These are phyloP conservation scores for Stictocephala bisonia DNA, from an alignment of 2,888 invertebrate species.

Conservation along the genomic window DNA sequence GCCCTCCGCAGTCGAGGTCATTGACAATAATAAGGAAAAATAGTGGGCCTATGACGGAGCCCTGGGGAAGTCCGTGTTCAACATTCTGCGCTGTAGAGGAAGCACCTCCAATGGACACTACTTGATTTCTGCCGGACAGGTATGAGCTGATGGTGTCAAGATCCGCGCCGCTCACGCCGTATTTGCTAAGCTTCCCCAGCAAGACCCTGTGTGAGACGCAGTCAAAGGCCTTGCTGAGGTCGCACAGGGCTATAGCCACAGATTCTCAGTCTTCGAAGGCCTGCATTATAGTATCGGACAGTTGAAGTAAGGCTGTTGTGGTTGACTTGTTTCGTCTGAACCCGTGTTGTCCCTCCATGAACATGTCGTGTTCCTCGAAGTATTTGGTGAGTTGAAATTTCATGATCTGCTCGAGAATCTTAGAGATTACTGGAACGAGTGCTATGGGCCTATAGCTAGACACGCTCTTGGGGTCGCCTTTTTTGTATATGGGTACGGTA, in stretches of 20 bases:
- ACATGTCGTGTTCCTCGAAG: not conserved
- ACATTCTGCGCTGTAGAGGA: not conserved
- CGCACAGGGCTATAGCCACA: not conserved
- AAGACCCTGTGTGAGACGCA: not conserved
- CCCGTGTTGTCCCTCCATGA: not conserved
- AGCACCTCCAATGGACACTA: not conserved
- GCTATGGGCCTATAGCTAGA: no score
- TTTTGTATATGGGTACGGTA: no score
- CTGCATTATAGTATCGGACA: no score
- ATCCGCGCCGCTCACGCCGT: not conserved
- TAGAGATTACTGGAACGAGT: no score
- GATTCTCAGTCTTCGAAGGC: not conserved
- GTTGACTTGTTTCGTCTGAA: not conserved
- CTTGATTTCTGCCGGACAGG: not conserved
- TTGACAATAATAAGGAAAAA: not conserved
- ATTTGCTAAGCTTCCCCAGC: not conserved
- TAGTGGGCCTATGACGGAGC: not conserved
- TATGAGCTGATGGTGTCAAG: not conserved
- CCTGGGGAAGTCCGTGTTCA: not conserved
- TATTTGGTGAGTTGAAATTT: not conserved
- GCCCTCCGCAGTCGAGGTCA: not conserved
- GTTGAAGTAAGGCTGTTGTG: not conserved
- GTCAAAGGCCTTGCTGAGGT: slow-evolving; percentile 12
- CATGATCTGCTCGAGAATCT: no score
- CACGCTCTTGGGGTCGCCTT: no score